Evolutionary conservation across 2,888 invertebrate genomes (phyloP).

Genomic region (Drosophila paucipuncta): DNA sequence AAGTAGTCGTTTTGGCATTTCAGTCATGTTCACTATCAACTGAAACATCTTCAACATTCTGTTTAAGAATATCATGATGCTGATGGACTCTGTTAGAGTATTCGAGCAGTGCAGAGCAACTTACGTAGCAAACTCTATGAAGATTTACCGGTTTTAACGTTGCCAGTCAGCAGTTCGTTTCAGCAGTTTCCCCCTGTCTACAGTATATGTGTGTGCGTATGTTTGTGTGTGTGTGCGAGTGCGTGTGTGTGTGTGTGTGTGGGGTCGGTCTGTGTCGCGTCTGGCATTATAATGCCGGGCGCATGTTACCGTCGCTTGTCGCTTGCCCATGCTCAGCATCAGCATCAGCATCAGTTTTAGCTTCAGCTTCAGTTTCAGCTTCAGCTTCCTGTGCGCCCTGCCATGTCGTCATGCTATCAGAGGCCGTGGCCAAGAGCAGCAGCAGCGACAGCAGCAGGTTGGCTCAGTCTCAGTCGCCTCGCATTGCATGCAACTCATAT

Average conservation of each 20-base stretch:
- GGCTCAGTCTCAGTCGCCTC: constrained; percentile 27
- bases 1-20: neutral
- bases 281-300: constrained; percentile 74
- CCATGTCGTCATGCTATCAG: constrained; percentile 72
- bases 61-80: neutral
- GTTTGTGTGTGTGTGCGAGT: neutral
- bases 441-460: constrained; percentile 6
- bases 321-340: constrained; percentile 53
- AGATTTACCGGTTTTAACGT: constrained; percentile 81
- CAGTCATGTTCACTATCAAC: neutral
- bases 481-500: constrained; percentile 60
- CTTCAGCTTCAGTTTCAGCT: constrained; percentile 21
- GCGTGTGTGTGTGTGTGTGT: constrained; percentile 15
- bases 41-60: neutral
- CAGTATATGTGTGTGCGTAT: neutral
- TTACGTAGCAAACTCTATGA: constrained; percentile 73
- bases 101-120: constrained; percentile 41
- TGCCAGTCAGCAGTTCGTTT: constrained; percentile 77
- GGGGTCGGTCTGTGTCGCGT: constrained; percentile 71
- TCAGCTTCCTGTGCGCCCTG: constrained; percentile 74
- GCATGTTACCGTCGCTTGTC: constrained; percentile 58
- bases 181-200: constrained; percentile 37
- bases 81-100: constrained; percentile 25
- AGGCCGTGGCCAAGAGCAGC: constrained; percentile 37
- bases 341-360: constrained; percentile 20